phyloP scores from a whole-genome alignment of 92 coral and sea anemone species.

The Zoanthus gigantus region DNA sequence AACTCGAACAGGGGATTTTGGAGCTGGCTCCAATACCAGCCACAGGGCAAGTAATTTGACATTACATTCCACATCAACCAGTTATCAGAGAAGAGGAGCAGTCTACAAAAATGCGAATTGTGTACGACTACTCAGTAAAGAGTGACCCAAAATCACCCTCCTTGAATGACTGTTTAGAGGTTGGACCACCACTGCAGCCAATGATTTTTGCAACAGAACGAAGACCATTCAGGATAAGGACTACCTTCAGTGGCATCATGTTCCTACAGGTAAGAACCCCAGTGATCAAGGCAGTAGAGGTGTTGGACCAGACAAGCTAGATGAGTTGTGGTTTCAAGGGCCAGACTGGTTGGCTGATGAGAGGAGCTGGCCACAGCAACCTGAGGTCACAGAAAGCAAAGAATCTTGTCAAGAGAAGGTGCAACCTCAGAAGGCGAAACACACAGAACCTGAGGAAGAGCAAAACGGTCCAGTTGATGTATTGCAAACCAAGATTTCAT shows the following conservation, averaged over 20 bases:
- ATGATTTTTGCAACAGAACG: constrained; percentile 57
- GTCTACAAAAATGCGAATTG: constrained; percentile 59
- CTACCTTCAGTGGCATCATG: constrained; percentile 47
- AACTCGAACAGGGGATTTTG: not conserved
- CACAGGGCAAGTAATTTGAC: constrained; percentile 60
- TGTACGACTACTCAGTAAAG: constrained; percentile 72
- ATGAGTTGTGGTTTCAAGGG: constrained; percentile 60
- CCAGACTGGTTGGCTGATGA: constrained; percentile 59
- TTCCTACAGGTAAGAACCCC: constrained; percentile 66
- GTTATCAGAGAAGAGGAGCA: constrained; percentile 64
- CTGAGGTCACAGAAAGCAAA: constrained; percentile 45
- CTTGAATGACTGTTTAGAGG: constrained; percentile 69
- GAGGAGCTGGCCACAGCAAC: constrained; percentile 59
- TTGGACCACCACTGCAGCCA: constrained; percentile 61
- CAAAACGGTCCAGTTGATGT: constrained; percentile 31
- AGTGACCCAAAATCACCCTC: constrained; percentile 42
- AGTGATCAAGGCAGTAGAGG: constrained; percentile 66
- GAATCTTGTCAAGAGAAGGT: constrained; percentile 50
- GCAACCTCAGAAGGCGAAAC: constrained; percentile 52
- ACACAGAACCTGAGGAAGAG: constrained; percentile 50
- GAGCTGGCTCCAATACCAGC: constrained; percentile 17
- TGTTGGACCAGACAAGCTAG: constrained; percentile 51
- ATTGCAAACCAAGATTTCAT: constrained; percentile 4
- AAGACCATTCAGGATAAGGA: constrained; percentile 60
- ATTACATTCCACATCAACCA: constrained; percentile 65